phyloP scores from a whole-genome alignment of 2,888 invertebrate species.

The Drosophila kambysellisi region DNA sequence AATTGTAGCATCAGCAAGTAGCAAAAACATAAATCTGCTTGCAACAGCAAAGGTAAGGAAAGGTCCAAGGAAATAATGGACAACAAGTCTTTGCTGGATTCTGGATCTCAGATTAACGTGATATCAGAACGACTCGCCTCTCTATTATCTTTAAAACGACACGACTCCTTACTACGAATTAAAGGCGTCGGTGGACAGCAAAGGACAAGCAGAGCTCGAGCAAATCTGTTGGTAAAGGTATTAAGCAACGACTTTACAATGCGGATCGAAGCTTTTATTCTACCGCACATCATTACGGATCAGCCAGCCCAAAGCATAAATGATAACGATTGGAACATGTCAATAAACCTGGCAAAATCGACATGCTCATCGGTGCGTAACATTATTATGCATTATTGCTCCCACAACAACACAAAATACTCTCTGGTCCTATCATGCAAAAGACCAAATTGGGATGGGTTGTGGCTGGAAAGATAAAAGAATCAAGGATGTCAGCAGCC shows the following conservation, averaged over 20 bases:
- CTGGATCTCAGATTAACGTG: no score
- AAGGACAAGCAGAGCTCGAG: no score
- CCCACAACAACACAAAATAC: conserved; percentile 1
- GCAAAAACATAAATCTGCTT: no score
- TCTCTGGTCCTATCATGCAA: neutral
- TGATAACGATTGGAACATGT: neutral
- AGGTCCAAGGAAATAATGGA: no score
- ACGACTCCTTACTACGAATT: no score
- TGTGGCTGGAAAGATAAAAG: neutral
- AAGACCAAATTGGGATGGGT: neutral
- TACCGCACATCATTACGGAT: neutral
- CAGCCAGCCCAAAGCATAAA: neutral
- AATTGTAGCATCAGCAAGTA: no score
- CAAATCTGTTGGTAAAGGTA: neutral
- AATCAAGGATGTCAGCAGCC: neutral
- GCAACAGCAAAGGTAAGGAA: no score
- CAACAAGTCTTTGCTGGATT: no score
- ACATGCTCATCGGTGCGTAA: no score
- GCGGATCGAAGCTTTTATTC: neutral
- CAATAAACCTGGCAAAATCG: neutral
- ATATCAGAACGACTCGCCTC: no score
- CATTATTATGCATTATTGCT: neutral
- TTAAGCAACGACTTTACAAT: neutral
- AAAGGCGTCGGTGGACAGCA: no score
- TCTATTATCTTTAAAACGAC: no score